Percentiles rank a stretch among this genome's conserved stretches.
Evolutionary conservation across 2,888 invertebrate genomes (phyloP).

Genomic region (Hedychridium roseum): DNA sequence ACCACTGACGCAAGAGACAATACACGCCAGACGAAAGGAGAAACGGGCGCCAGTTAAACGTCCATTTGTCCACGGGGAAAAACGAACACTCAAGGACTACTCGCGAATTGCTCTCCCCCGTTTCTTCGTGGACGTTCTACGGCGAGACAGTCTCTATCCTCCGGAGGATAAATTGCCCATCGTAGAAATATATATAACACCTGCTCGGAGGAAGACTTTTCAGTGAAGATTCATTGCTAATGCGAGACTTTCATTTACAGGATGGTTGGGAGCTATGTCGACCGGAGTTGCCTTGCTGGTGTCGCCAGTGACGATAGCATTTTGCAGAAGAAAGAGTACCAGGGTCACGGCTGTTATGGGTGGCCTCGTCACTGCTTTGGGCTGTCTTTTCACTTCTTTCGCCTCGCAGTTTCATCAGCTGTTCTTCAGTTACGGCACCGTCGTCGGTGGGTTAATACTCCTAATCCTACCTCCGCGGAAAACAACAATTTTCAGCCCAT

Average conservation of each 20-base stretch:
- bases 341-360: conserved; percentile 88
- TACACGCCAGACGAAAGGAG: conserved; percentile 14
- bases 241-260: conserved; percentile 67
- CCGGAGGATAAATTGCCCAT: no score
- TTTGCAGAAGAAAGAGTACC: conserved; percentile 87
- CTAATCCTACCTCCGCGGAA: no score
- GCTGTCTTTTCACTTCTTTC: conserved; percentile 89
- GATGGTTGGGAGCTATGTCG: conserved; percentile 83
- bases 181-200: no score
- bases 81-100: conserved; percentile 2
- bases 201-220: no score
- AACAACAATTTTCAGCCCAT: no score
- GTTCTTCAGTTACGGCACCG: conserved; percentile 81
- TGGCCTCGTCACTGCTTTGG: conserved; percentile 84
- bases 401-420: conserved; percentile 89
- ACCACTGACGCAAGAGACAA: background rate
- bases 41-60: conserved; percentile 12
- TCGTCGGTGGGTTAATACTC: conserved; percentile 65
- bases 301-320: conserved; percentile 84
- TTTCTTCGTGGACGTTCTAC: no score
- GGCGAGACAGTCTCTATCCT: no score
- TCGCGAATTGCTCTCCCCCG: no score
- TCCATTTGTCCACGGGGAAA: conserved; percentile 1
- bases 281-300: conserved; percentile 81
- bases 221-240: no score